Evolutionary conservation across 2,797 vertebrate genomes (phyloP).

Genomic region (Acanthornis magna): DNA sequence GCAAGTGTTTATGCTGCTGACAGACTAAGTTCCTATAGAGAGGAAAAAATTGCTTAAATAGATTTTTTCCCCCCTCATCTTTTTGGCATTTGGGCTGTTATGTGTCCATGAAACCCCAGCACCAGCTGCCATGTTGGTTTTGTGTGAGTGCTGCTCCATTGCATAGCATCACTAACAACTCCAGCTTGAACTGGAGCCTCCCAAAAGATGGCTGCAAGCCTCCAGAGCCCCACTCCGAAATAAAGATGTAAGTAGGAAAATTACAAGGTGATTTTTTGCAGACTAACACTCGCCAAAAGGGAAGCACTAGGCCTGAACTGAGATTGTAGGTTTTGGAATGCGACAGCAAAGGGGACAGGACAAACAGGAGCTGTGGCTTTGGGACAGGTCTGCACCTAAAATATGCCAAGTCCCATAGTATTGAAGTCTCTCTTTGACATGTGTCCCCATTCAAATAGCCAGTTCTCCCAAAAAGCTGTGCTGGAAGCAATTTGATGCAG

Average conservation of each 20-base stretch:
- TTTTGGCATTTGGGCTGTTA: constrained; percentile 57
- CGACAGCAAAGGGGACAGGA: background rate
- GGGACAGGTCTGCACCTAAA: background rate
- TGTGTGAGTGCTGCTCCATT: background rate
- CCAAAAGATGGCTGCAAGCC: background rate
- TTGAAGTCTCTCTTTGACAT: fast-evolving
- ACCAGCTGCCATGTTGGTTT: constrained; percentile 70
- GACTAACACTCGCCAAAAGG: background rate
- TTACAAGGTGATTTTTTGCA: background rate
- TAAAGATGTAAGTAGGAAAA: background rate
- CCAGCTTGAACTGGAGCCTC: background rate
- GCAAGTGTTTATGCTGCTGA: constrained; percentile 79
- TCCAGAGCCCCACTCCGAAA: background rate
- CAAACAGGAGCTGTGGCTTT: background rate
- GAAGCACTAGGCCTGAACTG: background rate
- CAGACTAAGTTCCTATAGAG: constrained; percentile 75
- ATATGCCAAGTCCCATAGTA: fast-evolving
- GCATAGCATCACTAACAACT: background rate
- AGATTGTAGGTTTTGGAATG: background rate
- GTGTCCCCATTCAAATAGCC: background rate
- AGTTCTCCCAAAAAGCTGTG: background rate
- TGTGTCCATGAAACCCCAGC: constrained; percentile 61
- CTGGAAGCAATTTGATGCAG: background rate
- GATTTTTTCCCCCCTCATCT: constrained; percentile 32
- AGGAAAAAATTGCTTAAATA: constrained; percentile 69